Evolutionary conservation across 37 sponge, comb jelly and placozoan species (phyloP), one percentile per base, ranked within the genome.

Genomic region (Ianthella basta): DNA sequence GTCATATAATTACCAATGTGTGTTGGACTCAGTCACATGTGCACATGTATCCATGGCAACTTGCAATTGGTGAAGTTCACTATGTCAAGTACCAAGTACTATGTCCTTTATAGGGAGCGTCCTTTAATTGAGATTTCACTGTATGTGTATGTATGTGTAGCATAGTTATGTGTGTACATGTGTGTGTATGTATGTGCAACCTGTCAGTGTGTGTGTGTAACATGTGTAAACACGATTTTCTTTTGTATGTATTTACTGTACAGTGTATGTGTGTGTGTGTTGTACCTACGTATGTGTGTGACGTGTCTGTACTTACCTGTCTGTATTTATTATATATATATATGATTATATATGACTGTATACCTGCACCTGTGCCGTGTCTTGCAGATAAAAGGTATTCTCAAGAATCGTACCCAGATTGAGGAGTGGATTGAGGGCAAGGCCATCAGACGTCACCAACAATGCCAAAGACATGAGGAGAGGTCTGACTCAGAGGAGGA

Each of bases 341-440:
- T n/a, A n/a, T n/a, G n/a, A n/a, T n/a, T n/a, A n/a, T n/a, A n/a
- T 64, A 16, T 64, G 66, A 29, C 8, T 64, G 66, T 64, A 16
- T 64, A 16, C n/a, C 23, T 21, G 66, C 27, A 16, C 27, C 29
- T 64, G n/a, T 64, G n/a, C n/a, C n/a, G n/a, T n/a, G n/a, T n/a
- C n/a, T n/a, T 80, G 4, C 86, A 97, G 94, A 50, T 97, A 38
- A 86, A 68, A 29, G 59, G 81, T 14, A 84, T 97, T 18, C 30
- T 83, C 5, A 75, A 72, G 29, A 97, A 97, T 55, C 50, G 70
- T 8, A 97, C 97, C 19, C 89, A 92, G 55, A 90, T 97, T 8
- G 97, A 97, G 75, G 89, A 90, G 68, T 97, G 95, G 97, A 96
- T 96, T 23, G n/a, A 86, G 44, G 83, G 86, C 21, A 93, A 93